Percentiles rank a stretch among this genome's conserved stretches.
Evolutionary conservation across 2,888 invertebrate species (phyloP).

Genomic region (Xylocampa areola): DNA sequence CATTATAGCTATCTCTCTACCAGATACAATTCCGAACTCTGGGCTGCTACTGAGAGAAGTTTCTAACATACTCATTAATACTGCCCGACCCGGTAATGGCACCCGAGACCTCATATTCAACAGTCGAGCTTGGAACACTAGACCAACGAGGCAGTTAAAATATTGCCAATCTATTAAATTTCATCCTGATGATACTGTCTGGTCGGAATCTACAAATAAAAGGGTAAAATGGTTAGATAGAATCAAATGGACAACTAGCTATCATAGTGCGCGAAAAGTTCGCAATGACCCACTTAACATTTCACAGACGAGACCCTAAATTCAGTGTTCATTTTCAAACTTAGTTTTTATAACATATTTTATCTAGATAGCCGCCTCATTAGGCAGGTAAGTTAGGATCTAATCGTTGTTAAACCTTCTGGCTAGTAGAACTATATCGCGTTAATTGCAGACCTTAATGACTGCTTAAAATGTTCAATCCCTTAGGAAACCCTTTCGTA

Average conservation of each 20-base stretch:
- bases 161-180: no score
- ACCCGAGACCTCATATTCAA: no score
- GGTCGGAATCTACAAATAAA: no score
- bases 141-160: no score
- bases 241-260: not conserved
- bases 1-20: no score
- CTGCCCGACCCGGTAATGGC: no score
- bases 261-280: conserved; percentile 3
- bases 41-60: no score
- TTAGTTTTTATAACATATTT: conserved; percentile 40
- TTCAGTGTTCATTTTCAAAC: conserved; percentile 38
- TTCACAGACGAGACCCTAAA: conserved; percentile 16
- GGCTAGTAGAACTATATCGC: conserved; percentile 22
- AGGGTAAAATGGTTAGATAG: no score
- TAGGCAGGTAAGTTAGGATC: conserved; percentile 33
- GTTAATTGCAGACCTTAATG: conserved; percentile 21
- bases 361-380: conserved; percentile 18
- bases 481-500: conserved; percentile 21
- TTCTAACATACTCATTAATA: no score
- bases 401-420: conserved; percentile 28
- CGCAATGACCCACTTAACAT: conserved; percentile 7
- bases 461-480: conserved; percentile 26
- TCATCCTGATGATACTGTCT: no score
- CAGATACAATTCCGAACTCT: no score
- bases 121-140: no score